Evolutionary conservation across 2,113 vertebrate species (phyloP).

Genomic region (Phalacrocorax carbo): DNA sequence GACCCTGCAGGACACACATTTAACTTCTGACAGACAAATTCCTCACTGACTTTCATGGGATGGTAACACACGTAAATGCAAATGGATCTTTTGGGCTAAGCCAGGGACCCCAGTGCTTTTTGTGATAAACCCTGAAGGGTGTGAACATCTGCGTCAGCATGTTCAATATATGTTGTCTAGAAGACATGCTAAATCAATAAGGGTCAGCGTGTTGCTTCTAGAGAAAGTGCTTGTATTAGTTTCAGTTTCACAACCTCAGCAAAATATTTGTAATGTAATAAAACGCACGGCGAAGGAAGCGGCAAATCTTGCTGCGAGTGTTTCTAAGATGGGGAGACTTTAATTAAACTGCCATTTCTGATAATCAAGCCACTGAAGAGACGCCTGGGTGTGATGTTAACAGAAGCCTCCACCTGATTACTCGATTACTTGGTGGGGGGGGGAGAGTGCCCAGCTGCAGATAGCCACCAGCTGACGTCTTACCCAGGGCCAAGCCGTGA

Average conservation of each 20-base stretch:
- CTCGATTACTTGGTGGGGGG: neutral
- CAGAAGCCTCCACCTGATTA: neutral
- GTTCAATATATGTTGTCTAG: rapidly evolving
- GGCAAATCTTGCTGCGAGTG: neutral
- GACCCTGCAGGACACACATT: neutral
- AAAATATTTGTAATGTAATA: neutral
- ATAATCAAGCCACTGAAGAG: neutral
- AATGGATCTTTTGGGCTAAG: neutral
- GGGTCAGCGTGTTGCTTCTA: neutral
- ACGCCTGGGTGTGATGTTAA: neutral
- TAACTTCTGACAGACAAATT: neutral
- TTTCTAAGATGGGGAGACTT: neutral
- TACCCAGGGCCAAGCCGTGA: neutral
- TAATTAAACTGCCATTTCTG: conserved; percentile 5
- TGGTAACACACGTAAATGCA: rapidly evolving
- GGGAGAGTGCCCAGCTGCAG: neutral
- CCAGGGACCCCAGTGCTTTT: neutral
- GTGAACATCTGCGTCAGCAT: rapidly evolving
- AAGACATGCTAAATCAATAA: neutral
- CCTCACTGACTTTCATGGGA: neutral
- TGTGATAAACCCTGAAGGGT: neutral
- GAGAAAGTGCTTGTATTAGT: neutral
- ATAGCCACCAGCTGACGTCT: neutral
- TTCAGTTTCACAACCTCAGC: neutral
- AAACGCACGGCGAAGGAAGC: neutral